phyloP scores from a whole-genome alignment of 2,113 vertebrate species.

The Myrmecobius fasciatus region DNA sequence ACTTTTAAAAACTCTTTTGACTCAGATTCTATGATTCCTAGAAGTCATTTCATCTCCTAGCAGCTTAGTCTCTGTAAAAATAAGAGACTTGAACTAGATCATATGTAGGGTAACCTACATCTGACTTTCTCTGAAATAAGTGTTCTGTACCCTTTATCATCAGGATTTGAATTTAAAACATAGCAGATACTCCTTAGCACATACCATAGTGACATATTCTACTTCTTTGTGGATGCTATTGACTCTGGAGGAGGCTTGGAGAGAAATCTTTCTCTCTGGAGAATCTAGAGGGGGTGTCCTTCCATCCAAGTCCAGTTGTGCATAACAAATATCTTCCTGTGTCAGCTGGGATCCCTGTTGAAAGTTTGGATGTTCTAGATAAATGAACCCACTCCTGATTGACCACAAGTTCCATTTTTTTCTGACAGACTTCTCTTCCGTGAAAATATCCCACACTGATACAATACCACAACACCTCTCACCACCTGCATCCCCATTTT shows the following conservation, averaged over 20 bases:
- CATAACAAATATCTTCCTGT: conserved; percentile 36
- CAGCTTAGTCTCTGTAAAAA: background rate
- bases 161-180: background rate
- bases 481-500: background rate
- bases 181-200: background rate
- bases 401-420: background rate
- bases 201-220: conserved; percentile 58
- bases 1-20: background rate
- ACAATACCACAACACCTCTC: background rate
- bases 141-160: background rate
- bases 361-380: background rate
- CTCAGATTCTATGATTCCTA: background rate
- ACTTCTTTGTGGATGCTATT: background rate
- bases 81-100: background rate
- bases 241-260: background rate
- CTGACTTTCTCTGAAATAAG: background rate
- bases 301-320: conserved; percentile 27
- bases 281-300: background rate
- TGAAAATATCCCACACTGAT: background rate
- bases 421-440: accelerated
- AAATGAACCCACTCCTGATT: background rate
- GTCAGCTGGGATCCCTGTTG: background rate
- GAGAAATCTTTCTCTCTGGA: background rate
- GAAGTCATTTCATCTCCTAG: background rate
- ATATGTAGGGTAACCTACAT: background rate